Base-by-base conservation (phyloP, 1,140 invertebrate genomes). In the Aphelenchoides besseyi region DNA sequence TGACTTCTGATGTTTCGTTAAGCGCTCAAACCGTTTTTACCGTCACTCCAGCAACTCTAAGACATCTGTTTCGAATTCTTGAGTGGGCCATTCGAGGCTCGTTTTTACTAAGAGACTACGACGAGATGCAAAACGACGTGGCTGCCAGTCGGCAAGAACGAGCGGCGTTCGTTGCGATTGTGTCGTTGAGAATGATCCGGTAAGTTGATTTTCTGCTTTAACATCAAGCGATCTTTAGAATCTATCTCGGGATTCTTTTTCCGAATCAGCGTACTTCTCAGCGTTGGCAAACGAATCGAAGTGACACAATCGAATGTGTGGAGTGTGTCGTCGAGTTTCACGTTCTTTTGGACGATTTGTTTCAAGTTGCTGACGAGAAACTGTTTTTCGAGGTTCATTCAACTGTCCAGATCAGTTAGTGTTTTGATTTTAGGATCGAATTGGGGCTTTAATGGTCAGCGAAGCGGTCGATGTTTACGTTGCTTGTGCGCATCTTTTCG, bases 1-100 rank as follows among this genome's bases (percentile, higher is more conserved):
- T 12, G 63, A n/a, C n/a, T n/a, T n/a, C 30, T 23, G 16, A 12
- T 26, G 63, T 66, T 1, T 64, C 63, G 63, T 32, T 66, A 1
- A 66, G 61, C 29, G 67, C 67, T 1, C 69, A 72, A 29, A 71
- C 70, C 69, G 68, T 71, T 61, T 76, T 59, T 63, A 68, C 37
- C 54, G 71, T 48, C 72, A 88, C 26, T 88, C 89, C 85, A 86
- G 85, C 71, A 88, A 88, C 55, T 81, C 86, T 1, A 12, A 76
- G 16, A 91, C 92, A 85, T 90, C 90, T 0, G 88, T 92, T 36
- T 90, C 91, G 75, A 88, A 91, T 48, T 85, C 93, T 2, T 89
- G 89, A 3, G 89, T 89, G 74, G 90, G 91, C 72, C 91, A 93
- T 81, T 91, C 90, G 28, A 88, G 89, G 74, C 89, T 89, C 76